Evolutionary conservation across 2,113 vertebrate species (phyloP).

Genomic region (Lagopus muta): DNA sequence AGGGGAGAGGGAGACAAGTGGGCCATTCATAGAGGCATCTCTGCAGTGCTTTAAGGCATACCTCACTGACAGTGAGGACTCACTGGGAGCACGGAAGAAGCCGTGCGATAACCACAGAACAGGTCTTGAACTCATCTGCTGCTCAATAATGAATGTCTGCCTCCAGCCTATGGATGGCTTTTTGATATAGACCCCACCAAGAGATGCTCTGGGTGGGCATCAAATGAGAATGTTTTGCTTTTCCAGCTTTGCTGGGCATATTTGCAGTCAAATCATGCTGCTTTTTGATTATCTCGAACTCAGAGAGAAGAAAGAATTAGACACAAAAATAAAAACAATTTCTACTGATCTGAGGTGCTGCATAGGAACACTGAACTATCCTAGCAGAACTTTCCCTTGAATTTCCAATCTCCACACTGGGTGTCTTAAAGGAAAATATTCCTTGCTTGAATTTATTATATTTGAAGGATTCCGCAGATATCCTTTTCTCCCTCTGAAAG

Average conservation of each 20-base stretch:
- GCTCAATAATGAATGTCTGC: background rate
- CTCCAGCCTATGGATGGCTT: accelerated
- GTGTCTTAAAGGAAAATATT: conserved; percentile 52
- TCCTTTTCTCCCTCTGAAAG: background rate
- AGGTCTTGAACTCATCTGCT: background rate
- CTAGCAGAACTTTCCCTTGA: background rate
- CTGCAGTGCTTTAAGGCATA: background rate
- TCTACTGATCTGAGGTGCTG: background rate
- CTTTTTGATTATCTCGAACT: background rate
- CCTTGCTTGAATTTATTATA: background rate
- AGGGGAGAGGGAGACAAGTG: conserved; percentile 45
- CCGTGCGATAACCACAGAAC: background rate
- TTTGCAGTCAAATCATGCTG: background rate
- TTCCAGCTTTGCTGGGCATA: background rate
- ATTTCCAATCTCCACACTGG: background rate
- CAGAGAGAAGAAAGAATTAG: accelerated
- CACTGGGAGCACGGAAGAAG: conserved; percentile 1
- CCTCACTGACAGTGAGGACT: background rate
- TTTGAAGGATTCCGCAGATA: conserved; percentile 49
- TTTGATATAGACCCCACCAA: accelerated
- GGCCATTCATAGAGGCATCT: conserved; percentile 49
- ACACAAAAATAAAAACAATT: background rate
- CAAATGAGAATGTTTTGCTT: background rate
- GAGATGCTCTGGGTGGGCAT: background rate
- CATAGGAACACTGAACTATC: background rate